Evolutionary conservation across 2,797 vertebrate species (phyloP).

Genomic region (Chelon labrosus): DNA sequence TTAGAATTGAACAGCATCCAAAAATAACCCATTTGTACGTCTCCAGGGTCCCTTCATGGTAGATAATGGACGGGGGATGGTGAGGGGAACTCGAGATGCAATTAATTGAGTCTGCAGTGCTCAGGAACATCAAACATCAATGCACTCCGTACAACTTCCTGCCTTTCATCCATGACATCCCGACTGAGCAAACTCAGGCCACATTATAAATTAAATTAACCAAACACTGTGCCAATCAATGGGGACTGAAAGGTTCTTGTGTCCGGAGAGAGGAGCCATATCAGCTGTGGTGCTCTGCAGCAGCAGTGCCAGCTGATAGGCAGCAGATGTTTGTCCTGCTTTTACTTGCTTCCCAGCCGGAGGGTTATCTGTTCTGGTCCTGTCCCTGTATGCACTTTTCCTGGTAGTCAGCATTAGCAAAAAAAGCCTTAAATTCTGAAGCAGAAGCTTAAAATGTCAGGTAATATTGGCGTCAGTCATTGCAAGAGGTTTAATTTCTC

Average conservation of each 20-base stretch:
- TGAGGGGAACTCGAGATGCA: slow-evolving; percentile 66
- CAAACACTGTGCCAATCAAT: slow-evolving; percentile 60
- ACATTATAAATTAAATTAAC: slow-evolving; percentile 72
- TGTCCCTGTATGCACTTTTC: not conserved
- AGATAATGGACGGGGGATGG: slow-evolving; percentile 74
- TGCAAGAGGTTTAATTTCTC: slow-evolving; percentile 18
- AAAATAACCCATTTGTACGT: slow-evolving; percentile 78
- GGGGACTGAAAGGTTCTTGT: slow-evolving; percentile 54
- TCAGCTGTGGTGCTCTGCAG: slow-evolving; percentile 32
- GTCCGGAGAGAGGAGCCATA: slow-evolving; percentile 33
- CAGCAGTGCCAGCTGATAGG: slow-evolving; percentile 49
- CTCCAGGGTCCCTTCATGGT: slow-evolving; percentile 72
- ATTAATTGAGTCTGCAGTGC: slow-evolving; percentile 78
- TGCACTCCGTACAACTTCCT: slow-evolving; percentile 66
- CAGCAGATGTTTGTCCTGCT: slow-evolving; percentile 63
- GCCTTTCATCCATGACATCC: slow-evolving; percentile 75
- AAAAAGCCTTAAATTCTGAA: slow-evolving; percentile 9
- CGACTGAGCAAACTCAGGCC: slow-evolving; percentile 62
- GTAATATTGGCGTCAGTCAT: slow-evolving; percentile 5
- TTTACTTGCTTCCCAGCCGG: slow-evolving; percentile 38
- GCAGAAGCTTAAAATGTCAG: slow-evolving; percentile 8
- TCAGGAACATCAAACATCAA: slow-evolving; percentile 77
- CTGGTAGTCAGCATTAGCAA: slow-evolving; percentile 18
- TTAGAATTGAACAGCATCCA: slow-evolving; percentile 70
- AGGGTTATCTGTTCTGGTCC: slow-evolving; percentile 51